phyloP scores from a whole-genome alignment of 2,113 vertebrate genomes.

The Nycticorax nycticorax region DNA sequence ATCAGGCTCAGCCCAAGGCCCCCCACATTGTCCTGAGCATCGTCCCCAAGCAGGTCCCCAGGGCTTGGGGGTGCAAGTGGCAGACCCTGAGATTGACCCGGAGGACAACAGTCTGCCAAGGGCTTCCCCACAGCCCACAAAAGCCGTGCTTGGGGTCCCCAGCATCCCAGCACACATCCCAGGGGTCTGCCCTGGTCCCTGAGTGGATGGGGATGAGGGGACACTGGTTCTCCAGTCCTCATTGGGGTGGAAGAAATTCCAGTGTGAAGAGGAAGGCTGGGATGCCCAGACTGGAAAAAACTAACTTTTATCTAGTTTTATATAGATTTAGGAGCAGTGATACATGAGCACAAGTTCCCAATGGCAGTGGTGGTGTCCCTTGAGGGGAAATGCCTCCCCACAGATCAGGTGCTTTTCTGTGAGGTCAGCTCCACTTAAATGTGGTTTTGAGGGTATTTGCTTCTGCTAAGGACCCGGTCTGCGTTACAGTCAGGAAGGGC shows the following conservation, averaged over 20 bases:
- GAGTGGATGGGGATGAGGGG: not conserved
- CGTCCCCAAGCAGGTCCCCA: not conserved
- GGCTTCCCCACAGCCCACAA: not conserved
- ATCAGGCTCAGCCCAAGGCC: not conserved
- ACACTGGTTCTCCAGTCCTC: accelerated
- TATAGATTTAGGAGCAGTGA: not conserved
- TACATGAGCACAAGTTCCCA: not conserved
- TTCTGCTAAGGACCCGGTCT: not conserved
- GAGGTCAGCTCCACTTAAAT: not conserved
- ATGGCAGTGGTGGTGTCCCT: not conserved
- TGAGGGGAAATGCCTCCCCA: not conserved
- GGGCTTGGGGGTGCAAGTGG: not conserved
- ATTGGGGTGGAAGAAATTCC: not conserved
- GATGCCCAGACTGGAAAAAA: not conserved
- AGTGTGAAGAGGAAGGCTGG: not conserved
- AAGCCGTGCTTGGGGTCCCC: not conserved
- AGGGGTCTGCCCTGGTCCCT: not conserved
- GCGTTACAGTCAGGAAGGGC: not conserved
- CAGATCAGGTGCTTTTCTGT: not conserved
- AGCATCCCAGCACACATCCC: accelerated
- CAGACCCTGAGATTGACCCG: not conserved
- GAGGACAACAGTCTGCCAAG: not conserved
- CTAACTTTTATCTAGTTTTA: not conserved
- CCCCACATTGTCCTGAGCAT: not conserved
- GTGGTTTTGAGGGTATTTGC: not conserved